phyloP scores from a whole-genome alignment of 1,140 invertebrate genomes.

The Dryas iulia region DNA sequence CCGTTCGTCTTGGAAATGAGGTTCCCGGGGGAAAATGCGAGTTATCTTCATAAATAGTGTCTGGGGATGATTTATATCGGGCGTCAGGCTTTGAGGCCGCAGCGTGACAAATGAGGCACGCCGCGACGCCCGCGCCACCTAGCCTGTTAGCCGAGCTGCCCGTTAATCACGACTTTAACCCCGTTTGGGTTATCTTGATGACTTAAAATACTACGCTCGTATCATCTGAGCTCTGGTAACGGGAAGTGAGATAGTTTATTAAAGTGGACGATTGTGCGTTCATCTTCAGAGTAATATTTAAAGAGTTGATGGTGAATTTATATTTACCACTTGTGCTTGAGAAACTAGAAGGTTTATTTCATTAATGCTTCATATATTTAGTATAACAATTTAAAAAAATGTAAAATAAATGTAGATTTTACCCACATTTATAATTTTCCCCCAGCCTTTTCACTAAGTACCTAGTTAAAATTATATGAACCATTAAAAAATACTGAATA shows the following conservation, averaged over 20 bases:
- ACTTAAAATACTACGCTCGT: neutral
- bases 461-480: too few relatives aligned
- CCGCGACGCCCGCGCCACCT: constrained; percentile 4
- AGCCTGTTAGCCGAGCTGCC: constrained; percentile 14
- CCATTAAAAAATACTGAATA: too few relatives aligned
- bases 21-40: constrained; percentile 38
- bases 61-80: constrained; percentile 53
- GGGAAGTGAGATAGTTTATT: neutral
- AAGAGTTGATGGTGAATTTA: neutral
- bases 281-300: neutral
- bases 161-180: constrained; percentile 57
- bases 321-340: too few relatives aligned
- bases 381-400: too few relatives aligned
- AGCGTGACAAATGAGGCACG: constrained; percentile 56
- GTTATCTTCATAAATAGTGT: constrained; percentile 61
- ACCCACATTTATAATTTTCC: too few relatives aligned
- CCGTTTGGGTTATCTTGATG: constrained; percentile 22
- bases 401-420: too few relatives aligned
- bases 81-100: constrained; percentile 46
- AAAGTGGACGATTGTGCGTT: neutral
- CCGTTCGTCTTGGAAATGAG: constrained; percentile 42
- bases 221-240: neutral
- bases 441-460: too few relatives aligned
- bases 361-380: too few relatives aligned
- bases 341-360: too few relatives aligned